Evolutionary conservation across 2,797 vertebrate genomes (phyloP), one percentile per base, ranked within the genome.

Genomic region (Labeo calbasu): DNA sequence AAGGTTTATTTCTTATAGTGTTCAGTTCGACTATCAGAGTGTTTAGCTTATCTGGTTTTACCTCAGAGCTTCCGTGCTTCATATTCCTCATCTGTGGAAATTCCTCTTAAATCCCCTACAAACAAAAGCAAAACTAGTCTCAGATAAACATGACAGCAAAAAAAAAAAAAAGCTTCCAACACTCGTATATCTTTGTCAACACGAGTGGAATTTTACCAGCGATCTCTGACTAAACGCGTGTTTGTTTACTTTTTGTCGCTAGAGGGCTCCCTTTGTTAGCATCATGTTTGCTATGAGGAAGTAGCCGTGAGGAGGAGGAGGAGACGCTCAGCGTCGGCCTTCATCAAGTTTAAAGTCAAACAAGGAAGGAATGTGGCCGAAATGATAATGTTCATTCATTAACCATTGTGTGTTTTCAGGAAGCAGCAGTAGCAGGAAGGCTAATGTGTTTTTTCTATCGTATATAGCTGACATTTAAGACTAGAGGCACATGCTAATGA

Each of bases 361-460:
- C 72, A 13, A 70, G 85, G 76, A 75, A 79, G 81, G 61, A 66
- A 28, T 70, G 36, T 55, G 59, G 25, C n/a, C 69, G 57, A 82
- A 46, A 79, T 9, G 13, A 50, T 12, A 32, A 59, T 14, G 28
- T 66, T 81, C 40, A 72, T 40, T 55, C 25, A 59, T 77, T 61
- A 79, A 66, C 75, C 68, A 73, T 57, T 72, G 84, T 82, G 65
- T 77, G 53, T 79, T 79, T 48, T 69, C 21, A 84, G 63, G 50
- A 86, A 86, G 78, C 72, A 43, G 68, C 36, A 28, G 2, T 7
- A 51, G 48, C 51, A 59, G 68, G 48, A 68, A 69, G 36, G 9
- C 55, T 59, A 7, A 32, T 43, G 13, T 81, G 43, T 40, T 40
- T 48, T n/a, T 72, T 65, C 11, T 51, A 28, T 78, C 65, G 0